Base-by-base conservation (phyloP, 2,888 invertebrate species). In the Hirtodrosophila confusa region DNA sequence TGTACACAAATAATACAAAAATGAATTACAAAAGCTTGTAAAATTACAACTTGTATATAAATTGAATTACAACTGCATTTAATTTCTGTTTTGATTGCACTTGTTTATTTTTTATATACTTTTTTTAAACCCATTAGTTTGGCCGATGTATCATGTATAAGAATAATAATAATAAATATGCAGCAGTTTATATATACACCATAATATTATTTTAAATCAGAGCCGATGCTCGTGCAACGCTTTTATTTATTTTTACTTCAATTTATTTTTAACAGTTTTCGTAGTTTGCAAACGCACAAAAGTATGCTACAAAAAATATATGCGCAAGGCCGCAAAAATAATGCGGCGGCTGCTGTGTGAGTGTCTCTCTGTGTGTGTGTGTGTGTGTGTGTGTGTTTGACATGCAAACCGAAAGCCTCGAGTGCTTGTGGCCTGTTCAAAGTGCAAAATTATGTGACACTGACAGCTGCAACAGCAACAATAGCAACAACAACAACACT, bases 381-480 rank as follows among this genome's bases (percentile, higher is more conserved):
- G 54, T 39, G 48, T 41, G 31, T 50, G 41, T 36, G 43, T 55
- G 41, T 77, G 77, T 65, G 47, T 75, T 65, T 71, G 80, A 76
- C 69, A 66, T 69, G 55, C 45, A 79, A 76, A 68, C 65, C 58
- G 61, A 74, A 73, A 54, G 75, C 66, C 76, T 73, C 67, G 73
- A 79, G 80, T 80, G 73, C 72, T 79, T 75, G 80, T 64, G 80
- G 80, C 58, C 73, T 70, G 76, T 76, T 77, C 65, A 78, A 79
- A 79, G 78, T 71, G 79, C 67, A 63, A 78, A 80, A 86, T 71
- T 71, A 80, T 86, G 77, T 80, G 67, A 68, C 67, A 68, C 49
- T 75, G 86, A 69, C 86, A 86, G 63, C 65, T 48, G 63, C 66
- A 83, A 41, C 58, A 49, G 37, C 65, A 61, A 41, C 61, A 58